phyloP scores from a whole-genome alignment of 1,140 invertebrate species.

The Hypothenemus hampei region DNA sequence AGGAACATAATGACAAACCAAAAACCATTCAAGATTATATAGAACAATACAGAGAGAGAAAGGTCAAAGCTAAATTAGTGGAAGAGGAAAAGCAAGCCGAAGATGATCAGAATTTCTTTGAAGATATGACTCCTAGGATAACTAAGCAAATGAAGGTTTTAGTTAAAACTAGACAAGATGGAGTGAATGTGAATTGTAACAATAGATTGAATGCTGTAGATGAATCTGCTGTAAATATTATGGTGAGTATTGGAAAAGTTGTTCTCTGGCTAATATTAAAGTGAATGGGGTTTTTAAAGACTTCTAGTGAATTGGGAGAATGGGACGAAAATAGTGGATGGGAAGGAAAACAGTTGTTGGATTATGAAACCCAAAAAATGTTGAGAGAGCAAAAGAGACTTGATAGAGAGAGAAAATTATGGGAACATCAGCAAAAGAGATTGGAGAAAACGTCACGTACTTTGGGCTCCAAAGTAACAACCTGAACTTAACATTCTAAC shows the following conservation, averaged over 20 bases:
- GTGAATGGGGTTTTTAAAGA: conserved; percentile 5
- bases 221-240: conserved; percentile 12
- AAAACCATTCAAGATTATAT: conserved; percentile 52
- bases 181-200: conserved; percentile 27
- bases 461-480: conserved; percentile 48
- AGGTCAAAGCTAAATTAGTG: conserved; percentile 28
- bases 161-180: conserved; percentile 41
- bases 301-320: conserved; percentile 38
- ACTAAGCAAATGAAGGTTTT: conserved; percentile 50
- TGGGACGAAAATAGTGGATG: conserved; percentile 52
- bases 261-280: too few species aligned
- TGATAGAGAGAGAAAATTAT: conserved; percentile 47
- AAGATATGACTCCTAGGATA: conserved; percentile 54
- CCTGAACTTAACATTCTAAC: too few species aligned
- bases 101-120: conserved; percentile 50
- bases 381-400: conserved; percentile 47
- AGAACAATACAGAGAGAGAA: conserved; percentile 51
- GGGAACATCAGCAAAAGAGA: conserved; percentile 50
- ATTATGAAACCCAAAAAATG: conserved; percentile 46
- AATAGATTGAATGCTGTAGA: conserved; percentile 42
- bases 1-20: conserved; percentile 41
- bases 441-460: conserved; percentile 45
- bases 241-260: conserved; percentile 26
- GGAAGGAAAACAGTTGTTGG: conserved; percentile 48
- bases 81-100: conserved; percentile 34